These are phyloP conservation scores for Nymphalis io DNA, from an alignment of 1,140 invertebrate species.

Conservation along the genomic window DNA sequence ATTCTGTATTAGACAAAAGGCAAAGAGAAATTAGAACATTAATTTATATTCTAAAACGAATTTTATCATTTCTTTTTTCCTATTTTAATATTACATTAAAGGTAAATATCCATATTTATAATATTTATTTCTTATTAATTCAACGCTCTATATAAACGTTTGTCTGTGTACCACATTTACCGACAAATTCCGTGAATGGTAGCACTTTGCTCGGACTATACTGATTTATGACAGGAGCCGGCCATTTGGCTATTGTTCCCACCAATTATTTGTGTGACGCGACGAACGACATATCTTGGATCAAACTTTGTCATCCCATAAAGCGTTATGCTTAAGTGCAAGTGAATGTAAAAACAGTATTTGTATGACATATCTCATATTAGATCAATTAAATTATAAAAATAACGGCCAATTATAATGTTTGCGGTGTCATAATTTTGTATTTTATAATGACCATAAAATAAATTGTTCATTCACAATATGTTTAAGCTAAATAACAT, in stretches of 20 bases:
- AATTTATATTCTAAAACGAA: too few species aligned
- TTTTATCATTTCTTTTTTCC: too few species aligned
- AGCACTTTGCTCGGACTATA: slow-evolving; percentile 39
- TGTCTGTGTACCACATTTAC: slow-evolving; percentile 31
- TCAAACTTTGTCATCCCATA: not conserved
- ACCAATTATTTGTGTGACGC: slow-evolving; percentile 38
- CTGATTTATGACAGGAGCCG: slow-evolving; percentile 32
- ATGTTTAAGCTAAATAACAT: slow-evolving; percentile 8
- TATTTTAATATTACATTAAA: too few species aligned
- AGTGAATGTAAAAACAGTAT: too few species aligned
- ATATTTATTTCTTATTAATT: not conserved
- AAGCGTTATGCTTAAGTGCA: too few species aligned
- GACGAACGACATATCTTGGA: slow-evolving; percentile 23
- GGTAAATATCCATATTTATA: too few species aligned
- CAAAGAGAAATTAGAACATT: too few species aligned
- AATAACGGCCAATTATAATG: not conserved
- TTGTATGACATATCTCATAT: too few species aligned
- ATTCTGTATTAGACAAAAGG: too few species aligned
- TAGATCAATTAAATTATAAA: not conserved
- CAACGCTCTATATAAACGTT: slow-evolving; percentile 14
- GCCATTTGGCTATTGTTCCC: slow-evolving; percentile 38
- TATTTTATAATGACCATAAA: not conserved
- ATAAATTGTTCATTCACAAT: slow-evolving; percentile 2
- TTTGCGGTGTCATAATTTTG: not conserved
- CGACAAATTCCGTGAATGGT: slow-evolving; percentile 41